Conservation (phyloP, 2,113 vertebrate genomes). For the Silurus asotus region DNA sequence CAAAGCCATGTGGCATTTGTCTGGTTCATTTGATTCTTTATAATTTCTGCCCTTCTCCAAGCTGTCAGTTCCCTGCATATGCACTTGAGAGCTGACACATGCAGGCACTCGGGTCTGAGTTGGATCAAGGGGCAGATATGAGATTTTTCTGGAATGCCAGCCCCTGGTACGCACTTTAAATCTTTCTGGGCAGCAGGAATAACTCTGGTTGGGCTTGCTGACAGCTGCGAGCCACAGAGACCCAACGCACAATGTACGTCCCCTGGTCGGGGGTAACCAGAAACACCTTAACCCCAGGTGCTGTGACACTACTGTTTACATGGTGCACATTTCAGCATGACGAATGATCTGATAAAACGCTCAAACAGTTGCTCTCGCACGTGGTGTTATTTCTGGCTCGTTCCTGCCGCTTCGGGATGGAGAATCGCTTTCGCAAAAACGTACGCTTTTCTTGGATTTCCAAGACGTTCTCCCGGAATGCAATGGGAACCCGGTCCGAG, state of each 20-base stretch:
- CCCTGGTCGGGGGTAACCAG: constrained; percentile 4
- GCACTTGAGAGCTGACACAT: constrained; percentile 1
- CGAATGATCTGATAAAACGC: constrained; percentile 27
- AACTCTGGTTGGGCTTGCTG: constrained; percentile 14
- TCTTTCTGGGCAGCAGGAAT: neutral
- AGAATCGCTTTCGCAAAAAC: constrained; percentile 25
- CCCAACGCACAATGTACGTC: constrained; percentile 8
- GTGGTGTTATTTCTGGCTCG: constrained; percentile 14
- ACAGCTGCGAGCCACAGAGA: constrained; percentile 13
- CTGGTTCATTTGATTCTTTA: neutral
- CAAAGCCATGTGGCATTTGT: neutral
- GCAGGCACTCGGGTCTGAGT: neutral
- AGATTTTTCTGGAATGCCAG: constrained; percentile 10
- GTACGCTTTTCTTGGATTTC: constrained; percentile 43
- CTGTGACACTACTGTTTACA: constrained; percentile 33
- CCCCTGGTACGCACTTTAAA: neutral
- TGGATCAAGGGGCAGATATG: neutral
- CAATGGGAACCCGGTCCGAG: neutral
- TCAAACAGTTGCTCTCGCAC: neutral
- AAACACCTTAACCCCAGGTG: constrained; percentile 15
- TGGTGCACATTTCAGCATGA: constrained; percentile 25
- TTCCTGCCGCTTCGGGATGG: neutral
- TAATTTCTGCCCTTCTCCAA: neutral
- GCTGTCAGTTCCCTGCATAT: neutral
- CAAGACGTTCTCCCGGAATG: neutral